phyloP scores from a whole-genome alignment of 1,140 invertebrate genomes.

The Drosophila athabasca region DNA sequence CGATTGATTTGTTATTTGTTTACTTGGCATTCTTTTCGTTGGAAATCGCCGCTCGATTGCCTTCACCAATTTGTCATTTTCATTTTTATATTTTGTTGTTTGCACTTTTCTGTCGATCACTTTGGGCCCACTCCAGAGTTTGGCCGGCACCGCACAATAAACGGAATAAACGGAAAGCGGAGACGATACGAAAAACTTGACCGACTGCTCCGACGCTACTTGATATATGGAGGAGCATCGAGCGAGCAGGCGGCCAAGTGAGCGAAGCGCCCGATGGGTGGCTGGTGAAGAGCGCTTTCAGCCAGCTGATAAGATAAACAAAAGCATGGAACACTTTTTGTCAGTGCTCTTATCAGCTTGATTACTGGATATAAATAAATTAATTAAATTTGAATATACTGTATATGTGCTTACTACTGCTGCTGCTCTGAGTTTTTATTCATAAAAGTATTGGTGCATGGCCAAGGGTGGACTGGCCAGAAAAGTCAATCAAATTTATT shows the following conservation, averaged over 20 bases:
- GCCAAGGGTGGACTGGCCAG: neutral
- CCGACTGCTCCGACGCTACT: constrained; percentile 34
- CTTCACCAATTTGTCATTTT: constrained; percentile 43
- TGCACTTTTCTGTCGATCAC: constrained; percentile 4
- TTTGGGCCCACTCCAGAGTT: constrained; percentile 1
- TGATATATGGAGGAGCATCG: constrained; percentile 37
- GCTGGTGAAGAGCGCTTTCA: constrained; percentile 1
- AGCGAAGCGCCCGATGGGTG: constrained; percentile 9
- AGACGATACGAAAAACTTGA: neutral
- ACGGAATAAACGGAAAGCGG: too few species aligned
- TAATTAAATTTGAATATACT: constrained; percentile 77
- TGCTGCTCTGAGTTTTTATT: neutral
- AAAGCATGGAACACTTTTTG: constrained; percentile 36
- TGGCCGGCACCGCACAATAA: constrained; percentile 13
- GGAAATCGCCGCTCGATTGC: constrained; percentile 31
- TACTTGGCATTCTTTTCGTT: constrained; percentile 34
- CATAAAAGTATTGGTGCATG: neutral
- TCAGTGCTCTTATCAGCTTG: constrained; percentile 58
- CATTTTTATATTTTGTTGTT: constrained; percentile 20
- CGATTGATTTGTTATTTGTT: constrained; percentile 49
- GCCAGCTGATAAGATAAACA: constrained; percentile 24
- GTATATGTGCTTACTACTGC: constrained; percentile 2
- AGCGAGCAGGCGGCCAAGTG: constrained; percentile 23
- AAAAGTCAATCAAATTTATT: constrained; percentile 2
- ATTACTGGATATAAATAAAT: constrained; percentile 81